Evolutionary conservation across 2,113 vertebrate genomes (phyloP).

Genomic region (Camelus dromedarius): DNA sequence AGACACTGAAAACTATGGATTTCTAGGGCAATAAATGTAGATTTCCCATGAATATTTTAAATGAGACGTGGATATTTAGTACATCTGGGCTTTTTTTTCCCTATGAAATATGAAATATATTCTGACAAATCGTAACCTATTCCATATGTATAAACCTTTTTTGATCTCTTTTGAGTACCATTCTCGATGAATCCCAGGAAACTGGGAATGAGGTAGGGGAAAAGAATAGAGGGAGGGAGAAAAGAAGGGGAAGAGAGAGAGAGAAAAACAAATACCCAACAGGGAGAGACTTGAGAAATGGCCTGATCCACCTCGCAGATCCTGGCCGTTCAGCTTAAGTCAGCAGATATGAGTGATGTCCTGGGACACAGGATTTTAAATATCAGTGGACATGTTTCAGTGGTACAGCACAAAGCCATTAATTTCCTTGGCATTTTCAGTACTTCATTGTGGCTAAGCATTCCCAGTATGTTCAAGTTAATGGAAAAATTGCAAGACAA

Average conservation of each 20-base stretch:
- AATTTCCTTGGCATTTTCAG: conserved; percentile 72
- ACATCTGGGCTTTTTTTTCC: background rate
- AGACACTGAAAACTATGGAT: background rate
- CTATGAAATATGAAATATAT: conserved; percentile 38
- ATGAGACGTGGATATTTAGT: background rate
- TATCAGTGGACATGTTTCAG: conserved; percentile 68
- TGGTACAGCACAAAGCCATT: conserved; percentile 70
- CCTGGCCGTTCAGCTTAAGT: background rate
- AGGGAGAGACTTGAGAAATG: background rate
- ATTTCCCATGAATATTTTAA: background rate
- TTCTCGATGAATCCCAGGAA: conserved; percentile 49
- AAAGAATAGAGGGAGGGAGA: background rate
- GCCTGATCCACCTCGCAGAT: background rate
- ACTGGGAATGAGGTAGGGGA: background rate
- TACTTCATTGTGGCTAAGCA: conserved; percentile 53
- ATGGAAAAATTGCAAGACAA: conserved; percentile 76
- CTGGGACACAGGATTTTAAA: conserved; percentile 59
- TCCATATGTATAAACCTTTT: conserved; percentile 27
- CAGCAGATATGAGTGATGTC: conserved; percentile 60
- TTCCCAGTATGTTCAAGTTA: conserved; percentile 71
- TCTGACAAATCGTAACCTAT: conserved; percentile 30
- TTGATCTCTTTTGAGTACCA: conserved; percentile 53
- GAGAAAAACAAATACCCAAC: background rate
- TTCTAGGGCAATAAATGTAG: background rate
- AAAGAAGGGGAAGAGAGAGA: background rate